A percentile compares a stretch with the other conserved stretches of the same genome.
Evolutionary conservation across 2,113 vertebrate genomes (phyloP).

Genomic region (Turnix velox): DNA sequence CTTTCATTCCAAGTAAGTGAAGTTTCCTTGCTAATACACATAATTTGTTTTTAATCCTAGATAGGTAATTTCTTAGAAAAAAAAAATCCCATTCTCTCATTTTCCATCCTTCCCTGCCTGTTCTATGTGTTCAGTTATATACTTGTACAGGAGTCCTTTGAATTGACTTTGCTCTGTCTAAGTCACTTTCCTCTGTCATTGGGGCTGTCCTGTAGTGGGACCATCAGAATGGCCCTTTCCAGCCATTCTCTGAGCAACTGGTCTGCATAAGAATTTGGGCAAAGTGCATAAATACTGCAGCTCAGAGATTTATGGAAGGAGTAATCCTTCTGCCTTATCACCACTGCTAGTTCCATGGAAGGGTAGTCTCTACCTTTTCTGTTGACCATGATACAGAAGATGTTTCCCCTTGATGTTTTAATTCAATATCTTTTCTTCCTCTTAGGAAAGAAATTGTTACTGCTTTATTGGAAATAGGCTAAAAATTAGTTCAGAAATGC

Average conservation of each 20-base stretch:
- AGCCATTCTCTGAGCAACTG: not conserved
- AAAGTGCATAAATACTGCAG: not conserved
- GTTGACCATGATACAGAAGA: not conserved
- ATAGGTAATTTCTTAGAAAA: not conserved
- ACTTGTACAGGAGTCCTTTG: not conserved
- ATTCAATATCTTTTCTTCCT: not conserved
- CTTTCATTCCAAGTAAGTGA: slow-evolving; percentile 80
- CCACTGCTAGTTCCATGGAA: not conserved
- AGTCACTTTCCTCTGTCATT: not conserved
- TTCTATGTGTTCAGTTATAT: not conserved
- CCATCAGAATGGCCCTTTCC: not conserved
- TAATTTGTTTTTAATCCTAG: not conserved
- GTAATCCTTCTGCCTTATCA: not conserved
- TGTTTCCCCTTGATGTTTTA: not conserved
- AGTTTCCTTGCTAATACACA: not conserved
- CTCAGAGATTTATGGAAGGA: not conserved
- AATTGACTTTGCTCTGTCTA: not conserved
- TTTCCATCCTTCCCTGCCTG: not conserved
- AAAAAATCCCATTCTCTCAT: not conserved
- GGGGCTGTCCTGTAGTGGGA: not conserved
- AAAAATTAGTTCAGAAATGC: not conserved
- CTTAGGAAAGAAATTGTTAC: not conserved
- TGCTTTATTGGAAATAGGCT: not conserved
- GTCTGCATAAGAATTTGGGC: not conserved
- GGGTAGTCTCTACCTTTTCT: not conserved